Base-by-base conservation (phyloP, 2,888 invertebrate genomes). In the Spilarctia lutea region DNA sequence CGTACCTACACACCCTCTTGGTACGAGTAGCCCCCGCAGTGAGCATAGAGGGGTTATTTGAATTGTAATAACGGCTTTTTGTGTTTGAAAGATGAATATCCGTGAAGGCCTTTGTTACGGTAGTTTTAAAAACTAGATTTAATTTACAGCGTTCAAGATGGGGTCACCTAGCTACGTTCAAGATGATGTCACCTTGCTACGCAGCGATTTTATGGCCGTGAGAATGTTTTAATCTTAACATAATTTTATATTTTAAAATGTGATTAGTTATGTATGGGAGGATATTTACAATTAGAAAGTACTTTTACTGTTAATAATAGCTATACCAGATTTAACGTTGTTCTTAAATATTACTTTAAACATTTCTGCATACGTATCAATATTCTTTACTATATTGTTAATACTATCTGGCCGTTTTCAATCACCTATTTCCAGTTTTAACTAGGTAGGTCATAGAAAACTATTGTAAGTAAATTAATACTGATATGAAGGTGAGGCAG, bases 11-110 rank as follows among this genome's bases (percentile, higher is more conserved):
- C 85, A 85, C 81, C 79, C 84, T 74, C 73, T 71, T 75, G 10
- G n/a, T 60, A 33, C 68, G 13, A 56, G 42, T 52, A 76, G 71
- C 75, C 75, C 71, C 68, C 73, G 73, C 73, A 71, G 65, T 27
- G 68, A 33, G 70, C 35, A 60, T 65, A 73, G 72, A 83, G 77
- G 77, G 71, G 71, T 72, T 71, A 65, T 71, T 35, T 56, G 74
- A 24, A 77, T 74, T 60, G 60, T 70, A 75, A 75, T 83, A 83
- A 85, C 81, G 81, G 85, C 30, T 76, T 56, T 73, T 71, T 75
- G 65, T 66, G 33, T 68, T 30, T 20, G 42, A 63, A 39, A 70
- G 70, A 70, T 74, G 66, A 39, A 48, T 74, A 67, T 63, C 48
- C 71, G 73, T 73, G 70, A 68, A 67, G 52, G 71, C 63, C 60